Conservation (phyloP, 2,888 invertebrate genomes). For the Dinocampus coccinellae region DNA sequence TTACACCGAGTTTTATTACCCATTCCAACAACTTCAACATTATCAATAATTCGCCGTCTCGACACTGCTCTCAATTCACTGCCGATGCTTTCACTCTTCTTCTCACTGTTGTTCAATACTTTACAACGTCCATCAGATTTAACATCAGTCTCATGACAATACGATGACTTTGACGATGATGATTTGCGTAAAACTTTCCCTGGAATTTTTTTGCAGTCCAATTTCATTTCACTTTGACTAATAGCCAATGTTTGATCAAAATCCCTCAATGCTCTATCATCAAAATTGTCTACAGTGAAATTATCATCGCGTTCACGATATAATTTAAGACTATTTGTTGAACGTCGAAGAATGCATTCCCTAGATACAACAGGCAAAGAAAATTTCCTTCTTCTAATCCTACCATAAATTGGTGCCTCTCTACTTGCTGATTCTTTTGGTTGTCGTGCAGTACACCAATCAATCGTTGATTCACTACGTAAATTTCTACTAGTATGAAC, state of each 20-base stretch:
- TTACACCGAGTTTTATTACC: not conserved
- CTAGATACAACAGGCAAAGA: constrained; percentile 51
- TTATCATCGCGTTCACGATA: constrained; percentile 27
- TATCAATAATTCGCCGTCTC: constrained; percentile 60
- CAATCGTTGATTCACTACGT: constrained; percentile 29
- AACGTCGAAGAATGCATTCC: constrained; percentile 40
- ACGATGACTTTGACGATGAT: constrained; percentile 38
- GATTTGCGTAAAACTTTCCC: constrained; percentile 48
- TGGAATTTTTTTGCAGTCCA: constrained; percentile 41
- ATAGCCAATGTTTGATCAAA: constrained; percentile 36
- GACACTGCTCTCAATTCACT: constrained; percentile 57
- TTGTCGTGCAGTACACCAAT: constrained; percentile 45
- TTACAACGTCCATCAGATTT: constrained; percentile 24
- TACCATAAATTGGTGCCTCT: constrained; percentile 63
- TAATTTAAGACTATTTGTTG: constrained; percentile 46
- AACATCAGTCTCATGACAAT: constrained; percentile 23
- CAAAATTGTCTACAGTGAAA: not conserved
- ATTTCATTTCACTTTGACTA: constrained; percentile 43
- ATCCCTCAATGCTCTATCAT: not conserved
- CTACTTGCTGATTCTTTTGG: constrained; percentile 49
- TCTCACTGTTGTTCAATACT: constrained; percentile 25
- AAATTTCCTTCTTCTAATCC: constrained; percentile 60
- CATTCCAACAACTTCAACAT: constrained; percentile 46
- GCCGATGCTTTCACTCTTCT: constrained; percentile 33
- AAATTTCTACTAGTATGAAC: constrained; percentile 45